Conservation (phyloP, 2,888 invertebrate genomes). For the Ischnura elegans region DNA sequence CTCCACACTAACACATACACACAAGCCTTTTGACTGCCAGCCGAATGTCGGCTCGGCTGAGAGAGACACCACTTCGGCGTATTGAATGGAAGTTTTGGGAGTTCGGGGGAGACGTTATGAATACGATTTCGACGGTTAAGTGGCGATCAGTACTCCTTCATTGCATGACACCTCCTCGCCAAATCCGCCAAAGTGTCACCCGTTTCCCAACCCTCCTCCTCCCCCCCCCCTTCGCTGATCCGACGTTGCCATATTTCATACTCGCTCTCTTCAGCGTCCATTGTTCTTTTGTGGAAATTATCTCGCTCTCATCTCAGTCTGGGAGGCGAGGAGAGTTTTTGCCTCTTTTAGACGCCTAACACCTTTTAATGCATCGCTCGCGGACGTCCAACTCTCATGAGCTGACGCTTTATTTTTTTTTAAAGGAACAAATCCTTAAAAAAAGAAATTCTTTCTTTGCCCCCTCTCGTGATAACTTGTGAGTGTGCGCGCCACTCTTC, state of each 20-base stretch:
- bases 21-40: background rate
- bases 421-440: background rate
- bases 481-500: background rate
- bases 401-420: background rate
- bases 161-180: background rate
- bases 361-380: background rate
- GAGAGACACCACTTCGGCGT: background rate
- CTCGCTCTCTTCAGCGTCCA: background rate
- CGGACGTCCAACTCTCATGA: background rate
- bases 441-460: background rate
- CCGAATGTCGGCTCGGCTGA: background rate
- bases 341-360: background rate
- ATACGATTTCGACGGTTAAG: background rate
- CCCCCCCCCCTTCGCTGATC: no score
- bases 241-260: background rate
- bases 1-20: no score
- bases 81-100: background rate
- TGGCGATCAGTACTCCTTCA: background rate
- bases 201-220: background rate
- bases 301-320: background rate
- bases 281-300: background rate
- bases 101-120: background rate
- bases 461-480: background rate
- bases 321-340: background rate
- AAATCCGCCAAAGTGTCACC: background rate